These are phyloP conservation scores for Poeciliopsis retropinna DNA, from an alignment of 2,113 vertebrate species.

Conservation along the genomic window DNA sequence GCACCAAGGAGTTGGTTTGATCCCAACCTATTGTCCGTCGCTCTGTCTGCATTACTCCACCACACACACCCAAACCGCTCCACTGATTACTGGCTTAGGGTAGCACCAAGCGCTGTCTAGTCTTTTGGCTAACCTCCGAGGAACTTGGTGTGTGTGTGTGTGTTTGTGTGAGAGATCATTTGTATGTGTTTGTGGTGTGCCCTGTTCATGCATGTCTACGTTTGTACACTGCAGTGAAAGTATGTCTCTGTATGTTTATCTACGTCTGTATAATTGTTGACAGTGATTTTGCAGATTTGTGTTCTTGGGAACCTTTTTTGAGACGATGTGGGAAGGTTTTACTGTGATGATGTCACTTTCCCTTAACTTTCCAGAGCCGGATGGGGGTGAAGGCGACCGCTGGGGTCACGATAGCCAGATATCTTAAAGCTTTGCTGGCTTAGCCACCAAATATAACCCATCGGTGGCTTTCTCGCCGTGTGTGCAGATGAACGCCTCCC, in stretches of 20 bases:
- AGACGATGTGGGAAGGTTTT: slow-evolving; percentile 27
- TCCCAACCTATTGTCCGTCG: slow-evolving; percentile 68
- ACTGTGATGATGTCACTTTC: slow-evolving; percentile 59
- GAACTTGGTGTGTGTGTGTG: slow-evolving; percentile 55
- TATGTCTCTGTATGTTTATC: slow-evolving; percentile 57
- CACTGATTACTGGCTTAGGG: slow-evolving; percentile 72
- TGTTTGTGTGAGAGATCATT: slow-evolving; percentile 47
- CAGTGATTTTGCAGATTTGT: slow-evolving; percentile 17
- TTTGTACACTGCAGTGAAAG: slow-evolving; percentile 70
- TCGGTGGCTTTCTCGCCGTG: slow-evolving; percentile 2
- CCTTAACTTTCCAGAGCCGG: slow-evolving; percentile 16
- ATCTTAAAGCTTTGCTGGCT: slow-evolving; percentile 30
- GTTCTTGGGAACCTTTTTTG: slow-evolving; percentile 17
- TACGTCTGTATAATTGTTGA: slow-evolving; percentile 33
- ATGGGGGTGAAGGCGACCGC: neutral
- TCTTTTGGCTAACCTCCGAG: slow-evolving; percentile 69
- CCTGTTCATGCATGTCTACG: slow-evolving; percentile 69
- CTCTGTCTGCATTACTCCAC: slow-evolving; percentile 59
- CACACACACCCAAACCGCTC: slow-evolving; percentile 61
- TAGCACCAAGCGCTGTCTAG: slow-evolving; percentile 67
- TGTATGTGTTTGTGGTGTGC: slow-evolving; percentile 56
- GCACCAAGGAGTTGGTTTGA: slow-evolving; percentile 40
- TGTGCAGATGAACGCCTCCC: slow-evolving; percentile 7
- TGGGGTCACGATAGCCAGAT: slow-evolving; percentile 19
- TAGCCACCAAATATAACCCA: slow-evolving; percentile 39